These are phyloP conservation scores for Agapetus fuscipes DNA, from an alignment of 2,888 invertebrate species.

Conservation along the genomic window DNA sequence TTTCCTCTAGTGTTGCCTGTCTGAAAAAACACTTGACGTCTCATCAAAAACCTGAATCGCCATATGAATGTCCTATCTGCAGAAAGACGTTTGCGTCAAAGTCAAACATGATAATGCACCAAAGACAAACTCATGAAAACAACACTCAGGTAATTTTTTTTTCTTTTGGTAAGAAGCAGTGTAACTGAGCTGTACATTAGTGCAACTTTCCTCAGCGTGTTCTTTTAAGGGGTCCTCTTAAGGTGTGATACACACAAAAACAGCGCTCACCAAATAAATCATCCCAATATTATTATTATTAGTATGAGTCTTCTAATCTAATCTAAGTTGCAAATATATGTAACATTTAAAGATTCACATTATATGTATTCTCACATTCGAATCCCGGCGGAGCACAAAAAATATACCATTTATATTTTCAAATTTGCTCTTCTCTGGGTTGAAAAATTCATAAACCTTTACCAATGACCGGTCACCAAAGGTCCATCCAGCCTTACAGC, in stretches of 20 bases:
- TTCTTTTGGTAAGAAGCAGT: neutral
- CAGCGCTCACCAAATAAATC: neutral
- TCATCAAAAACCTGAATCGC: conserved; percentile 16
- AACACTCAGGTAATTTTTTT: conserved; percentile 12
- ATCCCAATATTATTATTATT: too few species aligned
- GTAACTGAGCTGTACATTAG: neutral
- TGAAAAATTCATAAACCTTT: too few species aligned
- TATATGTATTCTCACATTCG: too few species aligned
- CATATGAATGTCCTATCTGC: conserved; percentile 17
- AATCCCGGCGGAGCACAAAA: too few species aligned
- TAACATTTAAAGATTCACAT: too few species aligned
- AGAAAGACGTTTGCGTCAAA: conserved; percentile 17
- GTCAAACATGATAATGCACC: conserved; percentile 19
- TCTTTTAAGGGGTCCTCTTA: neutral
- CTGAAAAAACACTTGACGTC: conserved; percentile 13
- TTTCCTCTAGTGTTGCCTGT: conserved; percentile 13
- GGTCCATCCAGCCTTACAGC: too few species aligned
- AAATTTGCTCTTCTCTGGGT: too few species aligned
- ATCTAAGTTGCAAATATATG: too few species aligned
- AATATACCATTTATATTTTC: too few species aligned
- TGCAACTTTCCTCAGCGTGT: neutral
- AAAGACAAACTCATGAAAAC: conserved; percentile 11
- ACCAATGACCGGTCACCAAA: too few species aligned
- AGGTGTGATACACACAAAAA: neutral
- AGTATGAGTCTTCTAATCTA: too few species aligned